These are phyloP conservation scores for Scaptomyza tumidula DNA, from an alignment of 2,888 invertebrate species.

Conservation along the genomic window DNA sequence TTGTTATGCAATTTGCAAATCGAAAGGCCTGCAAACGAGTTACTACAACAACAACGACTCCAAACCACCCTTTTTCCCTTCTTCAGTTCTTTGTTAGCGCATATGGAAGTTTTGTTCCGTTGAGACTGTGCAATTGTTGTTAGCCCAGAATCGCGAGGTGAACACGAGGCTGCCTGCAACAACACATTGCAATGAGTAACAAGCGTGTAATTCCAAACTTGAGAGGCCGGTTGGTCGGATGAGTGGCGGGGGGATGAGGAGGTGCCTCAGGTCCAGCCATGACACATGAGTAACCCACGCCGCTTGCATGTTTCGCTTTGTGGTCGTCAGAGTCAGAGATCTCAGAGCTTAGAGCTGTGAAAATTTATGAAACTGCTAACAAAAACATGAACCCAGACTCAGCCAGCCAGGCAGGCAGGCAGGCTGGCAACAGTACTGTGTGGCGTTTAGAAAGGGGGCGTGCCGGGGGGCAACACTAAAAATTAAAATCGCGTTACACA, in stretches of 20 bases:
- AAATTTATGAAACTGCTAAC: slow-evolving; percentile 64
- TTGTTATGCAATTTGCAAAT: slow-evolving; percentile 74
- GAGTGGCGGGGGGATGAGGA: neutral
- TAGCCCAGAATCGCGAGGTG: slow-evolving; percentile 46
- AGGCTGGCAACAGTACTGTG: neutral
- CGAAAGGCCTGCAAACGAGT: slow-evolving; percentile 57
- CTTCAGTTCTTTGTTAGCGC: slow-evolving; percentile 39
- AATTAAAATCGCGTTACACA: slow-evolving; percentile 64
- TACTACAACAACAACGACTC: slow-evolving; percentile 1
- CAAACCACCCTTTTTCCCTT: neutral
- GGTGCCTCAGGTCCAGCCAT: slow-evolving; percentile 15
- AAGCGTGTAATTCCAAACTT: slow-evolving; percentile 67
- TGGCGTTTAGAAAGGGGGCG: slow-evolving; percentile 9
- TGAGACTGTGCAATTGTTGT: slow-evolving; percentile 51
- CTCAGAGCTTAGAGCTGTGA: slow-evolving; percentile 31
- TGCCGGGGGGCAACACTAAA: slow-evolving; percentile 38
- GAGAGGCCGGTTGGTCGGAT: neutral
- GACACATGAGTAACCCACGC: slow-evolving; percentile 47
- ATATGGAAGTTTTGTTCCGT: slow-evolving; percentile 15
- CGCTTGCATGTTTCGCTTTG: slow-evolving; percentile 35
- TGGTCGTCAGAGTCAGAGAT: slow-evolving; percentile 41
- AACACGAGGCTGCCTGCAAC: slow-evolving; percentile 25
- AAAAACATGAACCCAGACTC: slow-evolving; percentile 35
- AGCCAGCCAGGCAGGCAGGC: neutral
- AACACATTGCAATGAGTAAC: slow-evolving; percentile 71